Evolutionary conservation across 2,113 vertebrate genomes (phyloP), one percentile per base, ranked within the genome.

Genomic region (Ictalurus furcatus): DNA sequence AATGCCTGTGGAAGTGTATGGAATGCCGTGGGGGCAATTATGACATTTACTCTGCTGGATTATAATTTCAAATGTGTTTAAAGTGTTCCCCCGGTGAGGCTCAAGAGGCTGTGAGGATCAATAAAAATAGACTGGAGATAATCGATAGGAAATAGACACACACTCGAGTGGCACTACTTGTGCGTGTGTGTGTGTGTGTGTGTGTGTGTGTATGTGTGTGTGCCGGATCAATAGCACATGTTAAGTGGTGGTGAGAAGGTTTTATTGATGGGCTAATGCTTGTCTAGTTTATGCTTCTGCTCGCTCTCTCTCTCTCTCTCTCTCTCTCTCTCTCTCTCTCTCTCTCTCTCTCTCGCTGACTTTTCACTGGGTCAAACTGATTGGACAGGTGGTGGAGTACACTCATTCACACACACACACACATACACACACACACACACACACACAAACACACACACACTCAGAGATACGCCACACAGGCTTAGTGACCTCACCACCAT

Each of bases 21-120:
- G 87, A 90, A 91, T 93, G 93, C 95, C 94, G 95, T 92, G 83
- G 93, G 95, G 94, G 94, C 94, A 93, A 96, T 96, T 96, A 96
- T 96, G 95, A 96, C 95, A 96, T 96, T 96, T 96, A 96, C 95
- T 93, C 92, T 92, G 88, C 92, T 88, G 94, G 95, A 96, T 96
- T 96, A 96, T 96, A 95, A 96, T 96, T 96, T 96, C 95, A 95
- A 96, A 96, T 96, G 93, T 95, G 93, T 95, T 96, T 95, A 94
- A 94, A 96, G 93, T 92, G 93, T 92, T 92, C 94, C 95, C 95
- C 94, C n/a, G 90, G 94, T 93, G 94, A 92, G 92, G 88, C 87
- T 74, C 84, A 89, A 91, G 92, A 92, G 92, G 93, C 92, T 92
- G 92, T 52, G 56, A 88, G 76, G 87, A 90, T 96, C 95, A 92